Percentiles rank a stretch among this genome's conserved stretches.
Conservation (phyloP, 2,888 invertebrate genomes). For the Yponomeuta malinellus region DNA sequence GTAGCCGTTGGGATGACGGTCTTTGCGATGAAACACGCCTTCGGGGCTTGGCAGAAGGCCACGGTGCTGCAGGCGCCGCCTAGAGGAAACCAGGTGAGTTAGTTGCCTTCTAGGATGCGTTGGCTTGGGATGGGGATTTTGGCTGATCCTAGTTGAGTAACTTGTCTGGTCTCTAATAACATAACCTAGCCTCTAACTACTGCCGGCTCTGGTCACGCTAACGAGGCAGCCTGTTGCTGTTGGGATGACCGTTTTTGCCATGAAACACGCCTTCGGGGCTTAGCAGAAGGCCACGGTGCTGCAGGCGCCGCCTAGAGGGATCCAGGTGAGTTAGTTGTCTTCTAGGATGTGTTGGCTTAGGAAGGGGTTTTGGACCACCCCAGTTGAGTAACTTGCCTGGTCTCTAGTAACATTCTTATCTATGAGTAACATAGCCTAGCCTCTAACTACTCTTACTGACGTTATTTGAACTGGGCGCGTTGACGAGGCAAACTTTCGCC, state of each 20-base stretch:
- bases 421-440: too few relatives aligned
- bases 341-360: too few relatives aligned
- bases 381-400: too few relatives aligned
- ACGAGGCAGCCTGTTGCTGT: conserved; percentile 59
- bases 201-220: conserved; percentile 72
- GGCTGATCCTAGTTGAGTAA: too few relatives aligned
- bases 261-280: conserved; percentile 77
- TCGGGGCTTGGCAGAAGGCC: conserved; percentile 79
- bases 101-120: too few relatives aligned
- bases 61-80: conserved; percentile 64
- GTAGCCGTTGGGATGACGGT: conserved; percentile 66
- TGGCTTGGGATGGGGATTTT: too few relatives aligned
- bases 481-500: conserved; percentile 61
- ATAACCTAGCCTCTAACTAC: conserved; percentile 63
- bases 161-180: too few relatives aligned
- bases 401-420: too few relatives aligned
- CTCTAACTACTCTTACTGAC: conserved; percentile 59
- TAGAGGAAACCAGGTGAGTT: conserved; percentile 33
- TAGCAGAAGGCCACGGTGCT: conserved; percentile 78
- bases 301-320: conserved; percentile 52
- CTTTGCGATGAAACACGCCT: conserved; percentile 78
- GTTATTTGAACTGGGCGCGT: conserved; percentile 45
- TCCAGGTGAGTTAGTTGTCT: conserved; percentile 24
- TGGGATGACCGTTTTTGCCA: conserved; percentile 75
- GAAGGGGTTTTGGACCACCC: too few relatives aligned